Percentiles rank a stretch among this genome's conserved stretches.
phyloP scores from a whole-genome alignment of 2,113 vertebrate genomes.

The Lepisosteus osseus region DNA sequence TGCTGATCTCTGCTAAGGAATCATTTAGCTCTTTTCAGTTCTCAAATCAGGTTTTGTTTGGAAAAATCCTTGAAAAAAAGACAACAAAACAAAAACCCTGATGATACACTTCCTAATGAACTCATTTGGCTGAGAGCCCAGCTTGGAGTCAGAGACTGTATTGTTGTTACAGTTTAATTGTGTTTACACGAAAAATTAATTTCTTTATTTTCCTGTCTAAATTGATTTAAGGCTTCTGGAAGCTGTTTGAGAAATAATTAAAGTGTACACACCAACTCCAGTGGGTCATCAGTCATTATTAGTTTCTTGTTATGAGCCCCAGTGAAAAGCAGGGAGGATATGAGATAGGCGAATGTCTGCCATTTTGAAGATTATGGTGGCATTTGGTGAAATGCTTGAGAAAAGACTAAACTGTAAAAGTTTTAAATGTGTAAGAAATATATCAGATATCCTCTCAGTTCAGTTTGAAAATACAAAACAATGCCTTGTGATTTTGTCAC shows the following conservation, averaged over 20 bases:
- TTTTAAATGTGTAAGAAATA: no score
- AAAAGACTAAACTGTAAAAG: no score
- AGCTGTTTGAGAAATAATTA: constrained; percentile 67
- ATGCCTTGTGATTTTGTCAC: no score
- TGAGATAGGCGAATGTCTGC: neutral
- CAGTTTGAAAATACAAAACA: no score
- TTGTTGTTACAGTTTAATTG: constrained; percentile 65
- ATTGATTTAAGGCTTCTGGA: constrained; percentile 68
- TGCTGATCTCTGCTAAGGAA: no score
- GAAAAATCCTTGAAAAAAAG: neutral
- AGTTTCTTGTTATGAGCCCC: neutral
- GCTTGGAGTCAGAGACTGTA: constrained; percentile 54
- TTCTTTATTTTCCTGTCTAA: constrained; percentile 64
- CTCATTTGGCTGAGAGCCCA: constrained; percentile 65
- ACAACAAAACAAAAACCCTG: neutral
- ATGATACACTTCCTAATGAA: constrained; percentile 56
- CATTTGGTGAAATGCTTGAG: neutral
- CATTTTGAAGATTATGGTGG: no score
- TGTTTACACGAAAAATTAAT: constrained; percentile 70
- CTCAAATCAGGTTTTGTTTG: no score
- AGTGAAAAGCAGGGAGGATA: constrained; percentile 26
- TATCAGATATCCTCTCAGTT: no score
- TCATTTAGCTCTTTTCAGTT: no score
- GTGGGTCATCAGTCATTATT: constrained; percentile 1
- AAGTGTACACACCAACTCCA: constrained; percentile 52